These are phyloP conservation scores for Germaria angustata DNA, from an alignment of 2,888 invertebrate species.

Conservation along the genomic window DNA sequence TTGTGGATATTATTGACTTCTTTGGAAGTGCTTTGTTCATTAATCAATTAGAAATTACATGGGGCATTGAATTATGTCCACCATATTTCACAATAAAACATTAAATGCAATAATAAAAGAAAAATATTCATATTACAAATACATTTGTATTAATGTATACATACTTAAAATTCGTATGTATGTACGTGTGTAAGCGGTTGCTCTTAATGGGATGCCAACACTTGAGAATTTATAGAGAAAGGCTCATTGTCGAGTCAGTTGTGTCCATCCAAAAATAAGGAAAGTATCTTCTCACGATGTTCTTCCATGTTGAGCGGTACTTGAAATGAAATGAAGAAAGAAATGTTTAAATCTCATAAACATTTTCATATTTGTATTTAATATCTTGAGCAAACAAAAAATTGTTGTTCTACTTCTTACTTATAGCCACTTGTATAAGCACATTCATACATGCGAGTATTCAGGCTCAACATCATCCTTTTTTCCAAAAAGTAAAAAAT, in stretches of 20 bases:
- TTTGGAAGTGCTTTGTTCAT: no score
- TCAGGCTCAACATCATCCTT: conserved; percentile 40
- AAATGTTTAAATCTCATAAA: conserved; percentile 25
- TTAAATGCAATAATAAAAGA: no score
- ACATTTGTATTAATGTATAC: no score
- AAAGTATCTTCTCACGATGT: conserved; percentile 53
- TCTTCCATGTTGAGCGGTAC: conserved; percentile 24
- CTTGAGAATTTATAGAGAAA: conserved; percentile 3
- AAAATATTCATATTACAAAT: no score
- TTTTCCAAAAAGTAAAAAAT: not conserved
- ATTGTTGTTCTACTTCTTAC: conserved; percentile 5
- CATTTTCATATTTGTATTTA: conserved; percentile 30
- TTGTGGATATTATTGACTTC: no score
- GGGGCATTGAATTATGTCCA: no score
- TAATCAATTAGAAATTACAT: no score
- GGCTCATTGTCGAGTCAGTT: conserved; percentile 3
- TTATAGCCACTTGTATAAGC: conserved; percentile 36
- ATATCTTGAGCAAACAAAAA: conserved; percentile 51
- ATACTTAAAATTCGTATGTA: no score
- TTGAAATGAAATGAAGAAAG: conserved; percentile 38
- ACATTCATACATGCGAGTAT: not conserved
- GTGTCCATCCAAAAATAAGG: not conserved
- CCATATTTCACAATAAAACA: no score
- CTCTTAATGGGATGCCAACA: no score
- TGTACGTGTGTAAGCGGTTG: no score